Evolutionary conservation across 1,140 invertebrate genomes (phyloP).

Genomic region (Pomacea maculata): DNA sequence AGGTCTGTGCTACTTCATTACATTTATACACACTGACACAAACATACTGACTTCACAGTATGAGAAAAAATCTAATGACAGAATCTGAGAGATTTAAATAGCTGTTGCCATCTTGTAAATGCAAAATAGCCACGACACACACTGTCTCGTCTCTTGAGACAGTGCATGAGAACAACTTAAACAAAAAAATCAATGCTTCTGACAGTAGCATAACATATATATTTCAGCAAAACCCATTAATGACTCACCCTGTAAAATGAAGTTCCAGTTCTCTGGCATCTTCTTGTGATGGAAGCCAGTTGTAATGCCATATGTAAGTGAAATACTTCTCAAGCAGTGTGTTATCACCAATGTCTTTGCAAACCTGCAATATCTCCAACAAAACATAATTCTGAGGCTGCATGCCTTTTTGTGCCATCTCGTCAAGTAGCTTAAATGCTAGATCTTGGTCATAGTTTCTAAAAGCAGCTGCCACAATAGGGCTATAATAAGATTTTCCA

Average conservation of each 20-base stretch:
- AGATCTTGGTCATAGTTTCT: constrained; percentile 18
- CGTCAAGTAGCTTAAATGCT: constrained; percentile 17
- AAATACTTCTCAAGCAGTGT: constrained; percentile 15
- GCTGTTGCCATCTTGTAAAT: too few relatives aligned
- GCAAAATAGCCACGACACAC: too few relatives aligned
- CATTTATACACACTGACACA: too few relatives aligned
- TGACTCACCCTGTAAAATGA: constrained; percentile 2
- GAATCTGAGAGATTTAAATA: too few relatives aligned
- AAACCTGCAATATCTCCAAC: not conserved
- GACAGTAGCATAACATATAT: too few relatives aligned
- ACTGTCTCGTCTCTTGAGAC: too few relatives aligned
- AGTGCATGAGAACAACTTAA: too few relatives aligned
- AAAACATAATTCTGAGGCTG: constrained; percentile 12
- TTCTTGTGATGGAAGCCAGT: constrained; percentile 7
- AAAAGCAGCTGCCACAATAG: constrained; percentile 23
- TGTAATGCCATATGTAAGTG: constrained; percentile 7
- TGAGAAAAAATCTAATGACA: too few relatives aligned
- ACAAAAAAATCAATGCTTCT: too few relatives aligned
- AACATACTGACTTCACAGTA: too few relatives aligned
- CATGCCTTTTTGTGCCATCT: not conserved
- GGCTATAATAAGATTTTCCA: not conserved
- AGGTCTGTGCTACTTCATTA: too few relatives aligned
- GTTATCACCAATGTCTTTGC: not conserved
- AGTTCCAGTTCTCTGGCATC: constrained; percentile 11
- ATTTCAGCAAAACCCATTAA: not conserved